A percentile compares a stretch with the other conserved stretches of the same genome.
These are phyloP conservation scores for Acanthosepion pharaonis DNA, from an alignment of 2,888 invertebrate genomes.

Conservation along the genomic window DNA sequence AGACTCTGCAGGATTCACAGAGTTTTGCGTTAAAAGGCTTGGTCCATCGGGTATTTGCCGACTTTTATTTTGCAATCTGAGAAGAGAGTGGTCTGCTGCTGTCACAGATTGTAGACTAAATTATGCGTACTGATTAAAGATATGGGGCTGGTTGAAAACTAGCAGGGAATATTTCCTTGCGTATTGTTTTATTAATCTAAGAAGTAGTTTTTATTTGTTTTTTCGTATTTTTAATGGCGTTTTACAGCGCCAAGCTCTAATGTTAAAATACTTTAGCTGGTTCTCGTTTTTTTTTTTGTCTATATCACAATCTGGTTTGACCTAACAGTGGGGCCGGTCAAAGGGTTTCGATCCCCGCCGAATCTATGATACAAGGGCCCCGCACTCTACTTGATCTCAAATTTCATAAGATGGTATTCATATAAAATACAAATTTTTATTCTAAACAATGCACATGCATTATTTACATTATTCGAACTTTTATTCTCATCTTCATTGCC, in stretches of 20 bases:
- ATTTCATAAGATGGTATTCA: too few relatives aligned
- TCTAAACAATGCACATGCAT: too few relatives aligned
- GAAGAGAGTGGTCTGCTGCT: neutral
- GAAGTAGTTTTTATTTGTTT: neutral
- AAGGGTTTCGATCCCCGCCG: too few relatives aligned
- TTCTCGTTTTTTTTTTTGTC: neutral
- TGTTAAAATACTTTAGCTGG: neutral
- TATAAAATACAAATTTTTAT: too few relatives aligned
- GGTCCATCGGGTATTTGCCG: constrained; percentile 2
- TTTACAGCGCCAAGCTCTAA: neutral
- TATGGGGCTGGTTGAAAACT: neutral
- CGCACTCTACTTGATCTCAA: too few relatives aligned
- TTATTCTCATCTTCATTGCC: too few relatives aligned
- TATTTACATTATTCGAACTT: too few relatives aligned
- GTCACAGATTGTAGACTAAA: neutral
- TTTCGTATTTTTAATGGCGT: neutral
- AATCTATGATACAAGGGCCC: too few relatives aligned
- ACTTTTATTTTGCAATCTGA: neutral
- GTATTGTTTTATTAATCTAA: neutral
- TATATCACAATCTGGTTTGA: neutral
- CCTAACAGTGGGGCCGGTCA: too few relatives aligned
- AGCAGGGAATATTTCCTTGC: neutral
- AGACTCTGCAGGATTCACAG: neutral
- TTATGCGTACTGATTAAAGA: neutral
- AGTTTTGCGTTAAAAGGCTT: neutral